phyloP scores from a whole-genome alignment of 2,797 vertebrate species.

The Moxostoma hubbsi region DNA sequence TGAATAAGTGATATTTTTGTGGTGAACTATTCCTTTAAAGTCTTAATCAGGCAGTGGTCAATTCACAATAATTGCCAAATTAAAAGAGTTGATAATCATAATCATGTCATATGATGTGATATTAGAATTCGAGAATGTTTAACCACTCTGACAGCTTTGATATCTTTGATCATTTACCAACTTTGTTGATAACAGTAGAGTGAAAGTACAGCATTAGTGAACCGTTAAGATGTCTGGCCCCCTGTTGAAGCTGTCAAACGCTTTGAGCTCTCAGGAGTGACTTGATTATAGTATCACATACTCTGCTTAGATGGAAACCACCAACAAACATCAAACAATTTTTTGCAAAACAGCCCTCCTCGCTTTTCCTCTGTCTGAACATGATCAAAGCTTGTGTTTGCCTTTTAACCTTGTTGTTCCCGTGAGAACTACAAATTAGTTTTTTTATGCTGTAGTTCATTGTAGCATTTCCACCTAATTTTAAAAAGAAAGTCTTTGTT shows the following conservation, averaged over 20 bases:
- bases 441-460: constrained; percentile 28
- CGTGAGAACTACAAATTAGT: not conserved
- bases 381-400: constrained; percentile 17
- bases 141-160: constrained; percentile 7
- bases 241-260: not conserved
- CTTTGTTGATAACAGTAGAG: constrained; percentile 10
- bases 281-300: constrained; percentile 5
- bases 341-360: not conserved
- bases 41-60: no score
- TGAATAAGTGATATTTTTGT: no score
- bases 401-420: constrained; percentile 23
- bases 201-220: not conserved
- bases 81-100: not conserved
- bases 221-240: not conserved
- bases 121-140: not conserved
- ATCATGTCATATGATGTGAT: not conserved
- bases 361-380: constrained; percentile 7
- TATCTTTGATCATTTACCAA: not conserved
- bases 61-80: not conserved
- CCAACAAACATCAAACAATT: constrained; percentile 21
- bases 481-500: constrained; percentile 19
- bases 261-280: constrained; percentile 27
- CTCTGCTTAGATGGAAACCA: constrained; percentile 24
- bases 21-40: no score
- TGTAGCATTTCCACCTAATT: constrained; percentile 9